A percentile compares a stretch with the other conserved stretches of the same genome.
Evolutionary conservation across 2,113 vertebrate genomes (phyloP).

Genomic region (Petrocephalus zakoni): DNA sequence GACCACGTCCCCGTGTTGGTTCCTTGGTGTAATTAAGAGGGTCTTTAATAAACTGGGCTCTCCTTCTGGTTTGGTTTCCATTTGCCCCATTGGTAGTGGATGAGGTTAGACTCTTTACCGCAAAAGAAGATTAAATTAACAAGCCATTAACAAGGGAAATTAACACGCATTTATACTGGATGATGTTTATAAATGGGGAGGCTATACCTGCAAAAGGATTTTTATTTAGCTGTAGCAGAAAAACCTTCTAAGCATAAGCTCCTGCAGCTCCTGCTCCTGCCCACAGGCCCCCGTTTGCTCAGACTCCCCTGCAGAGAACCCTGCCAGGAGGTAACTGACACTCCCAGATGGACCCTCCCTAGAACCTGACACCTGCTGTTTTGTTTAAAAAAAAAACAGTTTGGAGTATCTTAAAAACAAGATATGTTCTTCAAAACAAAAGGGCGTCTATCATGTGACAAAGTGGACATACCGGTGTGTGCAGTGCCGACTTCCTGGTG

Average conservation of each 20-base stretch:
- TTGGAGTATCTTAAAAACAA: neutral
- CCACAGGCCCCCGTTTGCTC: neutral
- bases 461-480: neutral
- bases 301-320: neutral
- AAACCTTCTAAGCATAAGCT: neutral
- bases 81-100: conserved; percentile 7
- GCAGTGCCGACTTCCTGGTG: neutral
- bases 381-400: neutral
- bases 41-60: conserved; percentile 43
- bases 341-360: neutral
- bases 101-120: neutral
- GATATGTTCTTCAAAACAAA: neutral
- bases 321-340: neutral
- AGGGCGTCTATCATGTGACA: neutral
- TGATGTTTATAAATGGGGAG: neutral
- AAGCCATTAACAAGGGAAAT: neutral
- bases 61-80: conserved; percentile 10
- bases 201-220: neutral
- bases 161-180: neutral
- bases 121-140: neutral
- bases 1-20: conserved; percentile 34
- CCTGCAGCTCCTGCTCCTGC: neutral
- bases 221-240: neutral
- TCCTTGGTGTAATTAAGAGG: conserved; percentile 28
- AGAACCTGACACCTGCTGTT: neutral